Percentiles rank a stretch among this genome's conserved stretches.
These are phyloP conservation scores for Regulus satrapa DNA, from an alignment of 2,113 vertebrate species.

Conservation along the genomic window DNA sequence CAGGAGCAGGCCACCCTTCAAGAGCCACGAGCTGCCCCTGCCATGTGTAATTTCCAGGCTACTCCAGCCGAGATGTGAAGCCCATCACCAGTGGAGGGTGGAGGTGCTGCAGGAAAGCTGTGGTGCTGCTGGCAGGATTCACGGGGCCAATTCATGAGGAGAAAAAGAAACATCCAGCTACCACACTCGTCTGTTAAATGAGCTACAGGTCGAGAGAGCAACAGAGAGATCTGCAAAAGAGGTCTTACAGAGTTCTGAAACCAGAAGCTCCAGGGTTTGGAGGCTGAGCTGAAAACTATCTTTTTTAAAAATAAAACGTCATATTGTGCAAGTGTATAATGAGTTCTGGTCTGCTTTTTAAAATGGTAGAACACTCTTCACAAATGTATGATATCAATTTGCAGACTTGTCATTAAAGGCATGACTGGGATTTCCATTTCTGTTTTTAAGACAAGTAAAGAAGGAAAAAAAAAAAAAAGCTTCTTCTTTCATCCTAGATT, in stretches of 20 bases:
- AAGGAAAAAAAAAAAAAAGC: neutral
- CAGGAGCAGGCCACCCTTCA: neutral
- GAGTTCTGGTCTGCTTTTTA: neutral
- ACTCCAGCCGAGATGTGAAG: neutral
- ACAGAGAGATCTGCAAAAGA: neutral
- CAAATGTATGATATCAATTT: neutral
- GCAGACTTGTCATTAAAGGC: neutral
- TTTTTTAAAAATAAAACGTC: neutral
- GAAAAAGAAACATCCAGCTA: neutral
- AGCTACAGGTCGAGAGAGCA: neutral
- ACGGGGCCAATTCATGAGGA: neutral
- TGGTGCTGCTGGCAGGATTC: neutral
- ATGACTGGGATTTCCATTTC: neutral
- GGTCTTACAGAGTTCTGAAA: neutral
- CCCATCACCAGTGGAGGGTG: neutral
- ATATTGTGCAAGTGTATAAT: neutral
- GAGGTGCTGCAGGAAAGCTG: rapidly evolving
- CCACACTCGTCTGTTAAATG: neutral
- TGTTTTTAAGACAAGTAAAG: conserved; percentile 1
- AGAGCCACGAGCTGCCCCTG: neutral
- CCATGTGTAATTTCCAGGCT: neutral
- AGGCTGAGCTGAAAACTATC: neutral
- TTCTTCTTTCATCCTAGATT: neutral
- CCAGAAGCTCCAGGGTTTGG: neutral
- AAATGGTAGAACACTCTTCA: neutral